phyloP scores from a whole-genome alignment of 2,888 invertebrate genomes.

The Drosophila leonis region DNA sequence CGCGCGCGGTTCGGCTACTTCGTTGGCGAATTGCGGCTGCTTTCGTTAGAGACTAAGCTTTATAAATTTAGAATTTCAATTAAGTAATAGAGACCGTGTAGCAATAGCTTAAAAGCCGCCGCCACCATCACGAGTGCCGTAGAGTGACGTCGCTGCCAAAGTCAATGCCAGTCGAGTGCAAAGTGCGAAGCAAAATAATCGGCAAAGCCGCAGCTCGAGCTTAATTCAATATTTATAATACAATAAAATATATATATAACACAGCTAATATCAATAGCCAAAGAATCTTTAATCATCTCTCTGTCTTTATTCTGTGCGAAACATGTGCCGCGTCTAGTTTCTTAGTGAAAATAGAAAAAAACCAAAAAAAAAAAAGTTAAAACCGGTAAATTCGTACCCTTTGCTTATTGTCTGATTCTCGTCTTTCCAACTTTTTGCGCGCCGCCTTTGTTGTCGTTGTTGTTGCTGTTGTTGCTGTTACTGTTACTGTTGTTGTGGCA shows the following conservation, averaged over 20 bases:
- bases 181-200: constrained; percentile 21
- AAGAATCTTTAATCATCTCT: constrained; percentile 16
- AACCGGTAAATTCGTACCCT: constrained; percentile 68
- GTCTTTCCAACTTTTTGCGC: constrained; percentile 42
- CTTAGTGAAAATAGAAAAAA: constrained; percentile 25
- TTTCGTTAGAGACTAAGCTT: constrained; percentile 49
- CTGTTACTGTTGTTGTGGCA: constrained; percentile 43
- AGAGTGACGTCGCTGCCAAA: constrained; percentile 11
- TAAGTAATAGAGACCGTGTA: constrained; percentile 37
- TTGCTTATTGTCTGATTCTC: constrained; percentile 32
- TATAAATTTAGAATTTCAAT: constrained; percentile 39
- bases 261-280: constrained; percentile 26
- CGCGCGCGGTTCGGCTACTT: constrained; percentile 54
- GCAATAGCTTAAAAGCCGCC: constrained; percentile 32
- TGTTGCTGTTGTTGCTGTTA: constrained; percentile 31
- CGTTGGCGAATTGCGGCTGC: constrained; percentile 47
- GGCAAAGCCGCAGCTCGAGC: constrained; percentile 20
- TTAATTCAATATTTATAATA: constrained; percentile 27
- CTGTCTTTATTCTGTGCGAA: constrained; percentile 16
- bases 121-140: constrained; percentile 15
- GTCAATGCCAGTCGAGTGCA: constrained; percentile 23
- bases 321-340: constrained; percentile 43
- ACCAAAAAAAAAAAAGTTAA: constrained; percentile 34
- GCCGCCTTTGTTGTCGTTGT: constrained; percentile 33
- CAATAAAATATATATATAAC: constrained; percentile 15